Base-by-base conservation (phyloP, 2,888 invertebrate species). In the Spatulosminthurus flaviceps region DNA sequence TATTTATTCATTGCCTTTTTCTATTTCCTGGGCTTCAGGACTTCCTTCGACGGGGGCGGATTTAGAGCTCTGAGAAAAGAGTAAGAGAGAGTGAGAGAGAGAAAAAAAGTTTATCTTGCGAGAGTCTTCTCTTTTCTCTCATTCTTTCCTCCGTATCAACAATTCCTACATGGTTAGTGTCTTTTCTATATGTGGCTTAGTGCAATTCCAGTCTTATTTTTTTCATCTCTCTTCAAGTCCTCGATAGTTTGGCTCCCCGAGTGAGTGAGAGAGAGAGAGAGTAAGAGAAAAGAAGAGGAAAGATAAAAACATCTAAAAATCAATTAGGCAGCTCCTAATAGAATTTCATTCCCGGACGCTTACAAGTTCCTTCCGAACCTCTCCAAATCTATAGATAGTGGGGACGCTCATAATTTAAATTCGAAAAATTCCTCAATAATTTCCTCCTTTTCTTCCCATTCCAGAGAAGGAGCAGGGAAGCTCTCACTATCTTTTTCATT, bases 281-380 rank as follows among this genome's bases (percentile, higher is more conserved):
- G n/a, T n/a, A n/a, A n/a, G n/a, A n/a, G n/a, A n/a, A n/a, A n/a
- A n/a, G 34, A 9, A 64, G 24, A 67, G 67, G 19, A n/a, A 67
- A 29, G 67, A 67, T 67, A 29, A 67, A 67, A 67, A 67, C 67
- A 67, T 67, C 67, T 67, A 67, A 67, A 67, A 67, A 67, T 67
- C 67, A 67, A 67, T 67, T 67, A 67, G 67, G 67, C 67, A 29
- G n/a, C 28, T 67, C 67, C 26, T 67, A 67, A 67, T 67, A 29
- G 67, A 67, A 67, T 67, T 67, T 67, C 24, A 67, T 67, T 67
- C 67, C 29, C 28, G 28, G 26, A 67, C 29, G 19, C 67, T 67
- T 29, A 26, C 67, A 2, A 21, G 21, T 21, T 64, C 24, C 21
- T 64, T 21, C 1, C 51, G 51, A 16, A 51, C 5, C 9, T 19